Conservation (phyloP, 2,888 invertebrate genomes). For the Trichopoda pennipes region DNA sequence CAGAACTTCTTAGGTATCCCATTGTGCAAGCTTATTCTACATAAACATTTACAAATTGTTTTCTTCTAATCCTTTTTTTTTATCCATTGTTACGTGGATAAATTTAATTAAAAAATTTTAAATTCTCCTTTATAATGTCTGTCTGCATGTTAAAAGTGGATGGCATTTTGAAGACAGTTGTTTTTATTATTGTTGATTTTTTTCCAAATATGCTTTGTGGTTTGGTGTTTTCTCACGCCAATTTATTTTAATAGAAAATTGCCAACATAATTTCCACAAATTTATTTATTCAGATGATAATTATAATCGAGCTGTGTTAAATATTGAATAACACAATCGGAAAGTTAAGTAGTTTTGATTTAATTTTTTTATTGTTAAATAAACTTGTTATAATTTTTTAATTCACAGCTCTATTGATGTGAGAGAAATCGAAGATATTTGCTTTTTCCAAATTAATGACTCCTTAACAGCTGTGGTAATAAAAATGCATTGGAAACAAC, state of each 20-base stretch:
- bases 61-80: too few species aligned
- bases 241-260: neutral
- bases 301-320: conserved; percentile 43
- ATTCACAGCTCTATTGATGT: neutral
- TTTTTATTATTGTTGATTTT: too few species aligned
- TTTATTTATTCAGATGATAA: conserved; percentile 35
- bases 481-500: too few species aligned
- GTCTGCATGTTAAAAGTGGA: neutral
- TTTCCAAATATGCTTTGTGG: conserved; percentile 2
- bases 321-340: conserved; percentile 26
- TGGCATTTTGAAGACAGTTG: neutral
- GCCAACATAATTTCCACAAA: conserved; percentile 12
- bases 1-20: too few species aligned
- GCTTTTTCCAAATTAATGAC: too few species aligned
- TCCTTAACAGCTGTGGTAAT: too few species aligned
- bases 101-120: too few species aligned
- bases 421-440: neutral
- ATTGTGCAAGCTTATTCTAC: too few species aligned
- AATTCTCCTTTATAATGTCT: too few species aligned
- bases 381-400: neutral
- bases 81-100: too few species aligned
- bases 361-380: conserved; percentile 9
- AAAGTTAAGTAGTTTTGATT: conserved; percentile 39
- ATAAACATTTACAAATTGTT: too few species aligned
- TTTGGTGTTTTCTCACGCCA: conserved; percentile 12